These are phyloP conservation scores for Adelges cooleyi DNA, from an alignment of 1,140 invertebrate species.

Conservation along the genomic window DNA sequence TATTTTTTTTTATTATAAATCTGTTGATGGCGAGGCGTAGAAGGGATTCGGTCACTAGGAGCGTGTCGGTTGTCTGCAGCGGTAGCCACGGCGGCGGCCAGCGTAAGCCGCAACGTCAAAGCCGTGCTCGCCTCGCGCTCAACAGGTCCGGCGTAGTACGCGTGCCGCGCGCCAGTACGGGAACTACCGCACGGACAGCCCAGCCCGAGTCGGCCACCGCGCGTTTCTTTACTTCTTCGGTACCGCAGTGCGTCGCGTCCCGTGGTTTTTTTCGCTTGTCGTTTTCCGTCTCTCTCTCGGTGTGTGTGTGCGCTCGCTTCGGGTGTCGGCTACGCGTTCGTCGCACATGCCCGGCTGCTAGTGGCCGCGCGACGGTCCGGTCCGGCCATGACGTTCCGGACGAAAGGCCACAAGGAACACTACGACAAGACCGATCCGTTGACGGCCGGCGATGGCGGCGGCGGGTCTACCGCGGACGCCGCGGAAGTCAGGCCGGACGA, in stretches of 20 bases:
- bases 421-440: neutral
- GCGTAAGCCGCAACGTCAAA: neutral
- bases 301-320: too few species aligned
- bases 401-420: conserved; percentile 4
- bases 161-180: neutral
- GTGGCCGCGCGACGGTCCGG: neutral
- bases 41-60: conserved; percentile 25
- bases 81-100: neutral
- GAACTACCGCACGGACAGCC: too few species aligned
- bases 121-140: conserved; percentile 4
- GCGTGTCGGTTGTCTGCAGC: conserved; percentile 8
- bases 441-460: neutral
- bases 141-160: conserved; percentile 20
- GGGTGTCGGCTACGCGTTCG: neutral
- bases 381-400: conserved; percentile 17
- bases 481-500: neutral
- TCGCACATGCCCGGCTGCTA: too few species aligned
- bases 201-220: too few species aligned
- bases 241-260: too few species aligned
- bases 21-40: neutral
- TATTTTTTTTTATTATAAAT: too few species aligned
- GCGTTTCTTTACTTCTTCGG: too few species aligned
- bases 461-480: neutral
- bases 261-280: too few species aligned
- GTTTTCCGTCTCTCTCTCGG: too few species aligned